Conservation (phyloP, 2,888 invertebrate species). For the Hydrotaea diabolus region DNA sequence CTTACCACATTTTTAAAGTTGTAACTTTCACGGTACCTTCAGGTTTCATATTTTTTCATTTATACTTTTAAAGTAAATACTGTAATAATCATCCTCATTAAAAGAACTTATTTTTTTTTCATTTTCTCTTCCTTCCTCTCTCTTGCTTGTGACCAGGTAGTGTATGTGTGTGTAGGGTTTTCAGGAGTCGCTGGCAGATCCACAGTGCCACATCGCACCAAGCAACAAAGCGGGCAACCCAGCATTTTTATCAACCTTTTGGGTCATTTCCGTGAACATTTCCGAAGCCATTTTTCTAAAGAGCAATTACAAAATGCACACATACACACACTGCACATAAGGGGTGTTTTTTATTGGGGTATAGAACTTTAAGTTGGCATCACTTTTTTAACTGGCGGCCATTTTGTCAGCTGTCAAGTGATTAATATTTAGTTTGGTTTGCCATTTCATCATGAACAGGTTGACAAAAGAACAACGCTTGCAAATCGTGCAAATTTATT, state of each 20-base stretch:
- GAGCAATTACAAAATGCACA: slow-evolving; percentile 52
- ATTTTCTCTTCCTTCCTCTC: not conserved
- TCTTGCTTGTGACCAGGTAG: not conserved
- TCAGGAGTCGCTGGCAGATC: not conserved
- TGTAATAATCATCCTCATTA: slow-evolving; percentile 16
- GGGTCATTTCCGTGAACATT: slow-evolving; percentile 64
- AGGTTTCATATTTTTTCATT: too few species aligned
- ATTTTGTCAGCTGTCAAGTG: too few species aligned
- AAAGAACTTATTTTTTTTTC: not conserved
- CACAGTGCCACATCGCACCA: not conserved
- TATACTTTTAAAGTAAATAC: not conserved
- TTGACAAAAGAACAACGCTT: too few species aligned
- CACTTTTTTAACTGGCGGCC: too few species aligned
- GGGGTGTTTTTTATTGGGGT: too few species aligned
- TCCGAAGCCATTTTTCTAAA: slow-evolving; percentile 58
- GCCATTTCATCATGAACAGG: too few species aligned
- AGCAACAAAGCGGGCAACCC: slow-evolving; percentile 1
- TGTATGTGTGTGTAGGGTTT: not conserved
- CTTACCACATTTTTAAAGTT: too few species aligned
- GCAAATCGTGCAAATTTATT: too few species aligned
- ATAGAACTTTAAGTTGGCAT: too few species aligned
- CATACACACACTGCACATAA: slow-evolving; percentile 3
- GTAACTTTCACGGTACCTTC: too few species aligned
- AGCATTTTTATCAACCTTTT: slow-evolving; percentile 60
- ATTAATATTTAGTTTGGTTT: too few species aligned